Percentiles rank a stretch among this genome's conserved stretches.
These are phyloP conservation scores for Numenius phaeopus DNA, from an alignment of 2,797 vertebrate species.

Conservation along the genomic window DNA sequence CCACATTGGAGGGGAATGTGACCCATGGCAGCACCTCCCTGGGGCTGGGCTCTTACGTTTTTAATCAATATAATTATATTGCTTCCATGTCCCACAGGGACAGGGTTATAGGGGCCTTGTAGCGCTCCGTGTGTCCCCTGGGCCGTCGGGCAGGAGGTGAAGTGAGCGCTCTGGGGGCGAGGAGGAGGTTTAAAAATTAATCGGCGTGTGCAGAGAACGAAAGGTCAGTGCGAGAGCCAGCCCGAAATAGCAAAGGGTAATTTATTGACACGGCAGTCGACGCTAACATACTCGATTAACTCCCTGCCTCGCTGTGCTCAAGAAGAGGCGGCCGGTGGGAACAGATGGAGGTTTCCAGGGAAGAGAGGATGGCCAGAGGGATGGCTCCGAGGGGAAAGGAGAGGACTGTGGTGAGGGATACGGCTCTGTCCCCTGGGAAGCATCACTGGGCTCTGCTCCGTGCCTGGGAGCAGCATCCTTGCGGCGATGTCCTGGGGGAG, in stretches of 20 bases:
- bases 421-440: background rate
- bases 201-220: background rate
- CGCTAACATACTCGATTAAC: background rate
- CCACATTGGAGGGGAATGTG: rapidly evolving
- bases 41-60: background rate
- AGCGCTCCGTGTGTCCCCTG: background rate
- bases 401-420: rapidly evolving
- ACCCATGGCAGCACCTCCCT: rapidly evolving
- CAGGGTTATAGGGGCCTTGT: rapidly evolving
- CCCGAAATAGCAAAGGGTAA: slow-evolving; percentile 20
- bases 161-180: rapidly evolving
- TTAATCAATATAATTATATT: background rate
- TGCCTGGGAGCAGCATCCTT: background rate
- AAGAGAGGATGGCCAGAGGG: background rate
- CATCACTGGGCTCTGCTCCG: rapidly evolving
- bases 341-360: slow-evolving; percentile 16
- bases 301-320: background rate
- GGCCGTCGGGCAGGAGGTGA: rapidly evolving
- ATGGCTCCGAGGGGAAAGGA: background rate
- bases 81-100: rapidly evolving
- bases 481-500: background rate
- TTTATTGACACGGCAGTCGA: background rate
- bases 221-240: background rate
- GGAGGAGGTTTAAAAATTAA: slow-evolving; percentile 21
- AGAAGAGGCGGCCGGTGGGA: background rate